Evolutionary conservation across 2,797 vertebrate genomes (phyloP), one percentile per base, ranked within the genome.

Genomic region (Sardinella longiceps): DNA sequence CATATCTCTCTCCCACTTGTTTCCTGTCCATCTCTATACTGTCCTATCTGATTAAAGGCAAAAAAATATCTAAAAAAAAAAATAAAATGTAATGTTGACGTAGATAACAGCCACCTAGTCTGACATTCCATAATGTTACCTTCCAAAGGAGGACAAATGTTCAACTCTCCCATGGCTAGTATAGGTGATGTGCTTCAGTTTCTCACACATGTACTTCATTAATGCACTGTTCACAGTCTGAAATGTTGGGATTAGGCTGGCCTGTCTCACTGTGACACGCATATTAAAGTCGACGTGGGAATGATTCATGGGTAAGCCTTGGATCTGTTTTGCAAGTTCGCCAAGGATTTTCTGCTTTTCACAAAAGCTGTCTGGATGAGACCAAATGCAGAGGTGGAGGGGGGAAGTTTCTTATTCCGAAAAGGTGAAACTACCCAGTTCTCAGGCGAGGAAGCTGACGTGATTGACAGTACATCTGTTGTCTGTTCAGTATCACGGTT

Each of bases 221-320:
- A 60, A 60, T 66, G 60, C 11, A 12, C 25, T 66, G 66, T 33
- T 74, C 66, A 39, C 30, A 6, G 28, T 18, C 6, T 74, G 66
- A 74, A 20, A 39, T 5, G 66, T 33, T 3, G 4, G 63, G 63
- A 30, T 74, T 74, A 74, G 14, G 30, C 9, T 30, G 3, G 30
- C 6, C 30, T 74, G 18, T 37, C 66, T 74, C 20, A 14, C 33
- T 20, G 30, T 74, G 66, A 37, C 15, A 6, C 5, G 33, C 66
- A 39, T 74, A 33, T 74, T 39, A 39, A 74, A 74, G 66, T 15
- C 5, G 30, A 74, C 23, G 30, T 74, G 66, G 7, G 30, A 33
- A 70, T 37, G 66, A 74, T 74, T 74, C 15, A 39, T 33, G 66
- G 66, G 18, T 74, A 74, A 74, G 14, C 33, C 66, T 74, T 33